These are phyloP conservation scores for Paedocypris micromegethes DNA, from an alignment of 2,797 vertebrate species.

Conservation along the genomic window DNA sequence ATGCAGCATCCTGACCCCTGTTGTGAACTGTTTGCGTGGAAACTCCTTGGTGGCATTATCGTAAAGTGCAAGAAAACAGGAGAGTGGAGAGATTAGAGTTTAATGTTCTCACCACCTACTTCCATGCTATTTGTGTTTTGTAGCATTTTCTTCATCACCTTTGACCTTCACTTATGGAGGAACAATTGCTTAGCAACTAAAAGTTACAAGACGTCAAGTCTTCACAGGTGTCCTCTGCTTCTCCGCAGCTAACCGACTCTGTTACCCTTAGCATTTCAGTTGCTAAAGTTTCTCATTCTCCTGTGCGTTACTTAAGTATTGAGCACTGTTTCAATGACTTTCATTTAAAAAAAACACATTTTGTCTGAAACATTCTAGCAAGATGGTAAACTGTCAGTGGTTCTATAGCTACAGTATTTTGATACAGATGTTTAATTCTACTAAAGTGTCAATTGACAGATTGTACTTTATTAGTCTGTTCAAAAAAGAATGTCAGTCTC, in stretches of 20 bases:
- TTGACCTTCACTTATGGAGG: constrained; percentile 7
- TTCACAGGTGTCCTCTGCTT: background rate
- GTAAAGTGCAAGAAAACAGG: background rate
- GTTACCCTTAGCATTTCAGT: background rate
- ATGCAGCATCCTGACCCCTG: background rate
- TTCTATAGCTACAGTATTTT: no score
- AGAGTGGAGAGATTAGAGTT: background rate
- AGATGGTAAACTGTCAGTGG: no score
- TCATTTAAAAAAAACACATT: no score
- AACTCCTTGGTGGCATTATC: background rate
- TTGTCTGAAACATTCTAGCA: no score
- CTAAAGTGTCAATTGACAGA: no score
- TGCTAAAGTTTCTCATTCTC: background rate
- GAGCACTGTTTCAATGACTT: no score
- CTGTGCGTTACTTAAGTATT: no score
- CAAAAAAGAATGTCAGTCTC: no score
- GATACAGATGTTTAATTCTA: no score
- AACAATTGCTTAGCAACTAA: constrained; percentile 20
- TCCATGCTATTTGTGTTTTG: constrained; percentile 9
- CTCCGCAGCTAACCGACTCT: background rate
- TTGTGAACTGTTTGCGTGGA: background rate
- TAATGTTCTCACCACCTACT: constrained; percentile 6
- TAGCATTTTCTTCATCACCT: constrained; percentile 3
- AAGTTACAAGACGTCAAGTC: constrained; percentile 13
- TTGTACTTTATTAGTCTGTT: no score